Base-by-base conservation (phyloP, 1,140 invertebrate genomes). In the Drosophila tsacasi region DNA sequence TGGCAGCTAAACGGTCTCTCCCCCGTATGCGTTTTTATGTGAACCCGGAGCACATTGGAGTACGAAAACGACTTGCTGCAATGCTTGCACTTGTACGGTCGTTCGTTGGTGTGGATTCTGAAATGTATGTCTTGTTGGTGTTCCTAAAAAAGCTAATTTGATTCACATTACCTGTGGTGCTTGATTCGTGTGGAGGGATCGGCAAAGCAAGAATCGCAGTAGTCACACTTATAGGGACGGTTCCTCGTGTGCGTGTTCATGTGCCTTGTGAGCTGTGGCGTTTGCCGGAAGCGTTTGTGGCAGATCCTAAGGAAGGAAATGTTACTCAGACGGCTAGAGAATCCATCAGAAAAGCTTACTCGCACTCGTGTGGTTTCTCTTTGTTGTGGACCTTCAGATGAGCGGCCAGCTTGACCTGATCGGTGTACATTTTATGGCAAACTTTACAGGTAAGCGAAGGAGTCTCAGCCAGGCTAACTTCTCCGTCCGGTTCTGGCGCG, bases 141-240 rank as follows among this genome's bases (percentile, higher is more conserved):
- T 9, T 9, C 12, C 0, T 19, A 5, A 19, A 12, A 30, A 12
- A 21, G 1, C 15, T 30, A 2, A 5, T 12, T 30, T 12, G 8
- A 13, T 19, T 10, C 3, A 0, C 6, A 21, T 54, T 83, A 93
- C 94, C 94, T 94, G 81, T 94, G 94, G 60, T 95, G 94, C 66
- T 95, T 95, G 59, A 94, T 94, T 5, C 94, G 83, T 5, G 94
- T 94, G 35, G 94, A 94, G 49, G 94, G 94, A 91, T 95, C 94
- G 0, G 95, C 95, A 91, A 97, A 97, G 30, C 95, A 92, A 10
- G 96, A 93, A 52, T 95, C 93, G 90, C 96, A 97, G 25, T 95
- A 93, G 60, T 95, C 75, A n/a, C 91, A 92, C 58, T 92, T 91
- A 25, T 90, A 92, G 9, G 91, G 91, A 0, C 91, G 77, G 13